A percentile compares a stretch with the other conserved stretches of the same genome.
phyloP scores from a whole-genome alignment of 1,140 invertebrate genomes.

The Leptopilina clavipes region DNA sequence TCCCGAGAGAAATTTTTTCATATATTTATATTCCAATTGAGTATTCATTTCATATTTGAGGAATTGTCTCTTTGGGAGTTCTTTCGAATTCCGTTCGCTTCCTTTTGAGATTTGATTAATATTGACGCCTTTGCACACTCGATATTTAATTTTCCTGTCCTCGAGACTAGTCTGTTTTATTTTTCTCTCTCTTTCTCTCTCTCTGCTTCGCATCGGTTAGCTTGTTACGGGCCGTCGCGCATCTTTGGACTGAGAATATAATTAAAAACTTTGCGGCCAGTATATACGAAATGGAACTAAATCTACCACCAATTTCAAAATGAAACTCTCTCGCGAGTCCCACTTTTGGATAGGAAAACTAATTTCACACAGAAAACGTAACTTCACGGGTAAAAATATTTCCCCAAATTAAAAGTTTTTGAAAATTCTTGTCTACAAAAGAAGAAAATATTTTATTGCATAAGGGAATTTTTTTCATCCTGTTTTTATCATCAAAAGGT shows the following conservation, averaged over 20 bases:
- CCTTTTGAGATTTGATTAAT: conserved; percentile 62
- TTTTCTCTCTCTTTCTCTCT: conserved; percentile 39
- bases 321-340: background rate
- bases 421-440: too few relatives aligned
- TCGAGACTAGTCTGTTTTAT: conserved; percentile 2
- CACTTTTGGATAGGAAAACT: background rate
- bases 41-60: background rate
- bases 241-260: conserved; percentile 13
- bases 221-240: conserved; percentile 22
- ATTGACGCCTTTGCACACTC: conserved; percentile 57
- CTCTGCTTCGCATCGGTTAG: conserved; percentile 1
- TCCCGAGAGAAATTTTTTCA: too few relatives aligned
- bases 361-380: background rate
- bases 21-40: too few relatives aligned
- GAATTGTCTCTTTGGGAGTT: conserved; percentile 47
- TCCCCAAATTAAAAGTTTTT: too few relatives aligned
- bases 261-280: conserved; percentile 27
- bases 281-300: background rate
- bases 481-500: too few relatives aligned
- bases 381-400: too few relatives aligned
- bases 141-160: conserved; percentile 62
- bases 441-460: too few relatives aligned
- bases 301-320: conserved; percentile 1
- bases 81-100: conserved; percentile 51
- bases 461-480: too few relatives aligned